A percentile compares a stretch with the other conserved stretches of the same genome.
Conservation (phyloP, 2,888 invertebrate species). For the Thysanoteuthis rhombus region DNA sequence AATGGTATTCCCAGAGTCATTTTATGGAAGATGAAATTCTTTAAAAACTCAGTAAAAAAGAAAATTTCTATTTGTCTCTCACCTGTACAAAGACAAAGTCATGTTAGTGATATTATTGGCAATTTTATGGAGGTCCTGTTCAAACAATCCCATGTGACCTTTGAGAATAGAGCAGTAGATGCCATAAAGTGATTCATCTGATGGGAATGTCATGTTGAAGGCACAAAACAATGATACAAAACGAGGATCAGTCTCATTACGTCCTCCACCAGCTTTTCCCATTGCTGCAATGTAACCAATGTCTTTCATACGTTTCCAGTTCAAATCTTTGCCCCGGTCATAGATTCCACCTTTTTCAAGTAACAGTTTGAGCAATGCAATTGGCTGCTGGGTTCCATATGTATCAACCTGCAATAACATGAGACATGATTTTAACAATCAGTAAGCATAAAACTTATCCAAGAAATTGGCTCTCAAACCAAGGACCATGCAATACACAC, state of each 20-base stretch:
- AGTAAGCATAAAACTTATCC: too few species aligned
- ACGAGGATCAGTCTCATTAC: slow-evolving; percentile 89
- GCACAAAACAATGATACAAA: slow-evolving; percentile 91
- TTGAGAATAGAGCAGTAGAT: slow-evolving; percentile 84
- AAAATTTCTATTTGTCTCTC: slow-evolving; percentile 50
- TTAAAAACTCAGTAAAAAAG: not conserved
- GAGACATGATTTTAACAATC: too few species aligned
- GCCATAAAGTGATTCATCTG: slow-evolving; percentile 79
- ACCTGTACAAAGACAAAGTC: slow-evolving; percentile 85
- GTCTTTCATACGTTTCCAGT: slow-evolving; percentile 88
- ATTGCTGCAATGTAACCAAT: slow-evolving; percentile 72
- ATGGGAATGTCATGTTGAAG: slow-evolving; percentile 86
- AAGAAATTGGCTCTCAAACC: too few species aligned
- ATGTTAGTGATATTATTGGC: slow-evolving; percentile 79
- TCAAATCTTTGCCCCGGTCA: slow-evolving; percentile 87
- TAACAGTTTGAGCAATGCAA: slow-evolving; percentile 88
- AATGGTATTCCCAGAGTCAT: too few species aligned
- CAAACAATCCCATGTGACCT: slow-evolving; percentile 81
- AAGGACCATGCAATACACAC: too few species aligned
- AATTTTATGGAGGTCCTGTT: slow-evolving; percentile 75
- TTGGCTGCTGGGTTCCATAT: slow-evolving; percentile 93
- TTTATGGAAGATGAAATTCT: not conserved
- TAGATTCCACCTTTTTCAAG: slow-evolving; percentile 89
- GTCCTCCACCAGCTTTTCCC: slow-evolving; percentile 81
- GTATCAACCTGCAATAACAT: slow-evolving; percentile 72